Conservation (phyloP, 2,113 vertebrate genomes). For the Plecturocebus donacophilus region DNA sequence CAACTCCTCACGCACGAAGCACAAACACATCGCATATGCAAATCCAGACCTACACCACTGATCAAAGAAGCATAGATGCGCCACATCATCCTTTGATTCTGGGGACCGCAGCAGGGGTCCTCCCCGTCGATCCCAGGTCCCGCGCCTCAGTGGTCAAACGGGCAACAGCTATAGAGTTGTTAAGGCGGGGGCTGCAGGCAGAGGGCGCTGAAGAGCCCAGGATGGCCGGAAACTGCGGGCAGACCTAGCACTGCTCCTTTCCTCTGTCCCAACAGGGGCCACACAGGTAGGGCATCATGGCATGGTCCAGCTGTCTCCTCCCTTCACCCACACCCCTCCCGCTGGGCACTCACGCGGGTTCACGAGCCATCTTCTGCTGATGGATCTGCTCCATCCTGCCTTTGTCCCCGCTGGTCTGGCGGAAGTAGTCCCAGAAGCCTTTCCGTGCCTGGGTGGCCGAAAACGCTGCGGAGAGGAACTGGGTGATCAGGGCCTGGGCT, state of each 20-base stretch:
- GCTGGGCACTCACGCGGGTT: constrained; percentile 59
- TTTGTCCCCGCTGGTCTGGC: constrained; percentile 84
- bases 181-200: background rate
- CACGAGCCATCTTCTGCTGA: constrained; percentile 82
- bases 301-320: background rate
- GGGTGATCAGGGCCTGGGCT: rapidly evolving
- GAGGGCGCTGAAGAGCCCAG: background rate
- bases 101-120: rapidly evolving
- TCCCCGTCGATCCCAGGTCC: background rate
- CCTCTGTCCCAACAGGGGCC: background rate
- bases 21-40: background rate
- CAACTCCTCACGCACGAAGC: background rate
- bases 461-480: constrained; percentile 36
- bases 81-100: background rate
- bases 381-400: constrained; percentile 68
- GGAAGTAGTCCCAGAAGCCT: constrained; percentile 82
- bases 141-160: background rate
- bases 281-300: background rate
- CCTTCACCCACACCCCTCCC: background rate
- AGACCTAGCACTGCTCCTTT: rapidly evolving
- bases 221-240: rapidly evolving
- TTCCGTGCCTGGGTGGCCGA: constrained; percentile 40
- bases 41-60: background rate
- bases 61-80: background rate
- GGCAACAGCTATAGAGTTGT: background rate